These are phyloP conservation scores for Etia nguti DNA, from an alignment of 2,113 vertebrate species.

Conservation along the genomic window DNA sequence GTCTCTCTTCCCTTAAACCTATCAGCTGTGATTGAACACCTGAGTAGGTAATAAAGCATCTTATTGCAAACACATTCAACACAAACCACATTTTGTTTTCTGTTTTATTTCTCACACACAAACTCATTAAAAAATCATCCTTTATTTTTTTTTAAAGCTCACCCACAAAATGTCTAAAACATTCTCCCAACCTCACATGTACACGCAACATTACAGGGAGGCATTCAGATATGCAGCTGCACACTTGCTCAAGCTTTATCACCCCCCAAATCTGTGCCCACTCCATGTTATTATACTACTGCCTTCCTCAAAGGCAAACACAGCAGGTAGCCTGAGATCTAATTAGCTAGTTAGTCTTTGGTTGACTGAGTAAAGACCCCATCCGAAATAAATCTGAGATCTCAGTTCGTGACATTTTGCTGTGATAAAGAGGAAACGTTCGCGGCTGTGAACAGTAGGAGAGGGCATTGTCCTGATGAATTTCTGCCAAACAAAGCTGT, in stretches of 20 bases:
- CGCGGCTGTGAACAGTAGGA: constrained; percentile 20
- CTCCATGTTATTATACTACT: neutral
- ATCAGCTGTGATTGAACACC: neutral
- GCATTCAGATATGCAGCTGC: neutral
- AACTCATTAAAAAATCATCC: neutral
- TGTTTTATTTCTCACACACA: neutral
- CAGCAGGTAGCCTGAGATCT: constrained; percentile 48
- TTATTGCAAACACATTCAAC: neutral
- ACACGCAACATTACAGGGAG: neutral
- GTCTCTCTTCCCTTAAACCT: neutral
- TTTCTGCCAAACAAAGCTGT: constrained; percentile 13
- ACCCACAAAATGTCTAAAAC: neutral
- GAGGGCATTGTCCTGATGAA: constrained; percentile 34
- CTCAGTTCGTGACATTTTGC: constrained; percentile 20
- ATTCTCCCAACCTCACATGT: neutral
- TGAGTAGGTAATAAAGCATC: neutral
- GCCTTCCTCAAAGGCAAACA: constrained; percentile 33
- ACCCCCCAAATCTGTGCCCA: neutral
- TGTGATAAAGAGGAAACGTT: constrained; percentile 24
- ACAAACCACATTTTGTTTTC: neutral
- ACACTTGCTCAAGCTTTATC: neutral
- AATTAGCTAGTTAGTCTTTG: constrained; percentile 52
- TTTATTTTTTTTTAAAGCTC: neutral
- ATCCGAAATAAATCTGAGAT: constrained; percentile 23
- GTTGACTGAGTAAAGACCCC: constrained; percentile 33